A percentile compares a stretch with the other conserved stretches of the same genome.
Conservation (phyloP, 2,797 vertebrate species). For the Moxostoma hubbsi region DNA sequence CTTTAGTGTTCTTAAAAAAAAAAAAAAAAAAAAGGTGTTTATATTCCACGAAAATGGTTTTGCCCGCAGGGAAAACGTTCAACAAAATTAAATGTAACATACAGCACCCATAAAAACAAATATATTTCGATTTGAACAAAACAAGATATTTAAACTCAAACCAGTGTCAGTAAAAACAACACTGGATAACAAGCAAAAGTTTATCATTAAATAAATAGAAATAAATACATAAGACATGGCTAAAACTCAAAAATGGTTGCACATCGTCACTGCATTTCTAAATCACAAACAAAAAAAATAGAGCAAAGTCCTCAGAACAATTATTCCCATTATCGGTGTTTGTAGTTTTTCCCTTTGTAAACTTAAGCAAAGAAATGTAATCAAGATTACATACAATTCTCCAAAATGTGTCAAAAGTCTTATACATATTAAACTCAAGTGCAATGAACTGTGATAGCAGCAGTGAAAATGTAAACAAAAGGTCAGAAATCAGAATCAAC, state of each 20-base stretch:
- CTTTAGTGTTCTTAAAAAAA: neutral
- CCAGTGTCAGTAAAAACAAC: conserved; percentile 5
- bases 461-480: neutral
- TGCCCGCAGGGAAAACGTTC: neutral
- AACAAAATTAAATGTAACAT: neutral
- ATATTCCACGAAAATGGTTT: neutral
- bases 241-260: neutral
- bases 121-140: conserved; percentile 20
- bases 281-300: neutral
- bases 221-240: conserved; percentile 13
- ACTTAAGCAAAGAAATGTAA: neutral
- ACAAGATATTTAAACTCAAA: neutral
- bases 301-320: neutral
- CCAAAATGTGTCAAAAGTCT: neutral
- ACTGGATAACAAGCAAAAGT: neutral
- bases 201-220: conserved; percentile 20
- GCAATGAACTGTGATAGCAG: conserved; percentile 32
- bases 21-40: neutral
- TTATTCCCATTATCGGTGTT: neutral
- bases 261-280: neutral
- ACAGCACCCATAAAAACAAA: conserved; percentile 20
- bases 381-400: conserved; percentile 5
- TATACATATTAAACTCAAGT: neutral
- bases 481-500: conserved; percentile 44
- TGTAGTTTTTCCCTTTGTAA: neutral